These are phyloP conservation scores for Trinorchestia longiramus DNA, from an alignment of 1,140 invertebrate species.

Conservation along the genomic window DNA sequence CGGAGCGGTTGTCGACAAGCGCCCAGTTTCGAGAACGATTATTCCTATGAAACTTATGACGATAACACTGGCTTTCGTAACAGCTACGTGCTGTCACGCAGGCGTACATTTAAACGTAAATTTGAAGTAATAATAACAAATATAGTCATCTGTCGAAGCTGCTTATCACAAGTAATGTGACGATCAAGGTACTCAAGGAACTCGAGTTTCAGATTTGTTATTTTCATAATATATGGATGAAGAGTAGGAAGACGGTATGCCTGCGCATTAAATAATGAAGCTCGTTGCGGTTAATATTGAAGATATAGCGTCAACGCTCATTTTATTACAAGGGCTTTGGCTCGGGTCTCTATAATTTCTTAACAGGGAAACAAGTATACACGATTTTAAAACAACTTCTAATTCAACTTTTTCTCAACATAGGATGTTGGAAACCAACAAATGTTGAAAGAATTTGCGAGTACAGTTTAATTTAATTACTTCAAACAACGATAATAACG, in stretches of 20 bases:
- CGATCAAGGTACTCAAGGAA: neutral
- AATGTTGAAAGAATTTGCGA: neutral
- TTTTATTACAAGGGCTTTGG: neutral
- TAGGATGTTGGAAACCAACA: neutral
- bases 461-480: neutral
- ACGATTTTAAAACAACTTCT: neutral
- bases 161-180: neutral
- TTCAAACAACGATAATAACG: neutral
- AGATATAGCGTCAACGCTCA: neutral
- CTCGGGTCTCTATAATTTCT: no score
- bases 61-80: neutral
- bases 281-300: neutral
- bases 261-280: neutral
- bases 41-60: neutral
- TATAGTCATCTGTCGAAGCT: neutral
- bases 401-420: neutral
- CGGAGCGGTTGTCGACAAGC: slow-evolving; percentile 12
- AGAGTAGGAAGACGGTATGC: neutral
- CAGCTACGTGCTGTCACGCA: neutral
- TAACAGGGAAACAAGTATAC: neutral
- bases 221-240: neutral
- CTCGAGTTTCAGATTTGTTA: neutral
- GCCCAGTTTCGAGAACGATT: neutral
- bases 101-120: neutral
- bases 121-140: neutral